phyloP scores from a whole-genome alignment of 1,140 invertebrate species.

The Chymomyza costata region DNA sequence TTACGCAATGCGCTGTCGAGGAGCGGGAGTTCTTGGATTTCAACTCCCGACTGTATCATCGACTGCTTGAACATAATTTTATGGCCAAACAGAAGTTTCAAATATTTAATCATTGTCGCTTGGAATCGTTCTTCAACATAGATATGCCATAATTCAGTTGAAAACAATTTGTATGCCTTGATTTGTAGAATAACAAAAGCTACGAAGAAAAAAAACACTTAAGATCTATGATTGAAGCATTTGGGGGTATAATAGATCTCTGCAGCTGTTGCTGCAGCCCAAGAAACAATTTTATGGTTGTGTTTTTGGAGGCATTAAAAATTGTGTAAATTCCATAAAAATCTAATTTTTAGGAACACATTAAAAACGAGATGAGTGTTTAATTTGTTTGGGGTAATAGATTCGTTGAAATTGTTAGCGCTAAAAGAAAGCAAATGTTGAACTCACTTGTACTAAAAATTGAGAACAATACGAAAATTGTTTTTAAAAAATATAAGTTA shows the following conservation, averaged over 20 bases:
- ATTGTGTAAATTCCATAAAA: slow-evolving; percentile 64
- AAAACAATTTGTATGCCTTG: slow-evolving; percentile 66
- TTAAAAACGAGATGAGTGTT: slow-evolving; percentile 37
- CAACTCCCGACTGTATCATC: background rate
- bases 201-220: too few species aligned
- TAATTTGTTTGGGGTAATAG: background rate
- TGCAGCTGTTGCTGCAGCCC: slow-evolving; percentile 31
- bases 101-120: slow-evolving; percentile 69
- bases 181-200: slow-evolving; percentile 35
- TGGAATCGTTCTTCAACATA: slow-evolving; percentile 30
- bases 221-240: background rate
- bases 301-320: slow-evolving; percentile 48
- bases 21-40: too few species aligned
- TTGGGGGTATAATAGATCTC: slow-evolving; percentile 11
- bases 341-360: slow-evolving; percentile 37
- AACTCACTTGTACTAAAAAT: slow-evolving; percentile 1
- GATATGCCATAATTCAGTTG: slow-evolving; percentile 64
- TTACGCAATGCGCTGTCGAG: slow-evolving; percentile 3
- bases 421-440: background rate
- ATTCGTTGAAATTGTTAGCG: too few species aligned
- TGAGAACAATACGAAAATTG: background rate
- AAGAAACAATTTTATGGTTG: slow-evolving; percentile 43
- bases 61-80: slow-evolving; percentile 20
- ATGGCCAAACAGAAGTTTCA: slow-evolving; percentile 51
- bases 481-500: background rate